Evolutionary conservation across 2,888 invertebrate genomes (phyloP).

Genomic region (Pegoplata infirma): DNA sequence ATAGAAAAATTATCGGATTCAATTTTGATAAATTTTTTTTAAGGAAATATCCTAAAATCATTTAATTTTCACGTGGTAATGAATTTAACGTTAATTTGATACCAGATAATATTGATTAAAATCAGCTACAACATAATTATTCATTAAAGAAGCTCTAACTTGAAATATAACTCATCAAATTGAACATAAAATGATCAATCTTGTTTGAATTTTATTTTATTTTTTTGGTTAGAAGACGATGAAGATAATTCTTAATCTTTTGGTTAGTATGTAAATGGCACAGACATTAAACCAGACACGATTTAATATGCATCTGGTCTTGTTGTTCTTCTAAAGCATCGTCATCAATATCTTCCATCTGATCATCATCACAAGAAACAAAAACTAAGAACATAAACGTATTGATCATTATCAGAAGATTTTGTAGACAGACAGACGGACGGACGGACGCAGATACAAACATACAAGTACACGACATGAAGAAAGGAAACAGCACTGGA

Average conservation of each 20-base stretch:
- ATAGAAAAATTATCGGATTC: too few relatives aligned
- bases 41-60: too few relatives aligned
- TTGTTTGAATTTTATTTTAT: too few relatives aligned
- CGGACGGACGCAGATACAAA: too few relatives aligned
- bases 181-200: slow-evolving; percentile 51
- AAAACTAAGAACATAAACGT: slow-evolving; percentile 31
- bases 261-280: background rate
- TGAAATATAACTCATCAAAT: slow-evolving; percentile 61
- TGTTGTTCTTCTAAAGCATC: too few relatives aligned
- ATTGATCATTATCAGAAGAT: slow-evolving; percentile 58
- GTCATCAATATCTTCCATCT: background rate
- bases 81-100: too few relatives aligned
- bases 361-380: background rate
- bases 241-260: background rate
- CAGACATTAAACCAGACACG: background rate
- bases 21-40: too few relatives aligned
- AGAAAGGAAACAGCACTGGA: slow-evolving; percentile 6
- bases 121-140: slow-evolving; percentile 59
- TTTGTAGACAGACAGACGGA: slow-evolving; percentile 9
- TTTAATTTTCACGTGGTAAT: too few relatives aligned
- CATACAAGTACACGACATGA: background rate
- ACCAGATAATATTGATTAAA: slow-evolving; percentile 38
- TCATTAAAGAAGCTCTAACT: slow-evolving; percentile 56
- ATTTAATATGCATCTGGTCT: slow-evolving; percentile 49
- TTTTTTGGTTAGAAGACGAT: too few relatives aligned